Evolutionary conservation across 2,113 vertebrate species (phyloP).

Genomic region (Bubo scandiacus): DNA sequence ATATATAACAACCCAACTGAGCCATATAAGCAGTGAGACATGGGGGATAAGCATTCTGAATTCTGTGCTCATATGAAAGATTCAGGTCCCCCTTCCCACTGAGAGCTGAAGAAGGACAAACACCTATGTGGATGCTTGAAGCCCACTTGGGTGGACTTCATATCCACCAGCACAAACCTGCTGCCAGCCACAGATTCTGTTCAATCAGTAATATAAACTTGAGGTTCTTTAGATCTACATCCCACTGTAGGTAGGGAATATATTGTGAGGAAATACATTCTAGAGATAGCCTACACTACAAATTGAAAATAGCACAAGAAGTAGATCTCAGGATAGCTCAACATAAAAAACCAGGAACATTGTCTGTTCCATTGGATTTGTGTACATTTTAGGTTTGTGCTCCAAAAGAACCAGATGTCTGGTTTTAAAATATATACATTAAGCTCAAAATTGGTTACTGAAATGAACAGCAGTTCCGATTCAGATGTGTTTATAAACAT

Average conservation of each 20-base stretch:
- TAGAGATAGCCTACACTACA: not conserved
- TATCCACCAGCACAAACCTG: not conserved
- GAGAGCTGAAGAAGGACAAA: not conserved
- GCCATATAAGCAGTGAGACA: not conserved
- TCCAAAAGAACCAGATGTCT: conserved; percentile 28
- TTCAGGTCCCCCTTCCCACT: not conserved
- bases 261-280: not conserved
- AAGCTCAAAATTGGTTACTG: not conserved
- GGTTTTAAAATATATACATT: conserved; percentile 15
- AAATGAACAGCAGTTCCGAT: conserved; percentile 15
- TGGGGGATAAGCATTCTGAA: not conserved
- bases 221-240: not conserved
- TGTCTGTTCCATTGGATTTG: not conserved
- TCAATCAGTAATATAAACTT: not conserved
- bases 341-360: not conserved
- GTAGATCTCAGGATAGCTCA: not conserved
- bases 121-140: fast-evolving
- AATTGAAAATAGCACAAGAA: not conserved
- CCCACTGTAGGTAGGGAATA: not conserved
- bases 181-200: not conserved
- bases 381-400: not conserved
- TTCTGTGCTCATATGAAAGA: not conserved
- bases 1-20: not conserved
- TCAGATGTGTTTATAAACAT: conserved; percentile 32
- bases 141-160: not conserved